These are phyloP conservation scores for Sebastes trivittatus DNA, from an alignment of 2,797 vertebrate genomes.

Conservation along the genomic window DNA sequence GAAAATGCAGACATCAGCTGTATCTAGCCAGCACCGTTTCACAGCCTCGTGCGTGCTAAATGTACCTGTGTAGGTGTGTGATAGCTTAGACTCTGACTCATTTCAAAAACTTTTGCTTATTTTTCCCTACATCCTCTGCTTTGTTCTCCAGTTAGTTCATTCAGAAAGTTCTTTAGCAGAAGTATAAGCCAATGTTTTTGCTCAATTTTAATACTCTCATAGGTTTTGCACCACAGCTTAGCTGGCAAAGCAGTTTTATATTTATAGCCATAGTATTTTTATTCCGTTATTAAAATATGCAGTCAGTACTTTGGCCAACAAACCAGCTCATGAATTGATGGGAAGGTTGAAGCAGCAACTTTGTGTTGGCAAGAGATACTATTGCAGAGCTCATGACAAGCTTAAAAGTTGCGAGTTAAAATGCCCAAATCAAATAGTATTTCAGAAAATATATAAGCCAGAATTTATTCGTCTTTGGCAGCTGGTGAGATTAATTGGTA, in stretches of 20 bases:
- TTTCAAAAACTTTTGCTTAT: not conserved
- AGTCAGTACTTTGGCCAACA: not conserved
- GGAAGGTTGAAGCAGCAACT: not conserved
- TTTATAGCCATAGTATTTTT: not conserved
- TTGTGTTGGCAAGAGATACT: not conserved
- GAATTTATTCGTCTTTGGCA: not conserved
- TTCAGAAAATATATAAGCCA: not conserved
- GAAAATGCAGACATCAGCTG: not conserved
- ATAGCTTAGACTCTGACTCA: constrained; percentile 15
- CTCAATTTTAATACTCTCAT: not conserved
- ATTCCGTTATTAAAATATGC: not conserved
- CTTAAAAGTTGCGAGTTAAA: not conserved
- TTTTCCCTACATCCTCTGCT: not conserved
- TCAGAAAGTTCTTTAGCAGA: not conserved
- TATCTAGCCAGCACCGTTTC: not conserved
- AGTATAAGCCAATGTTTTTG: not conserved
- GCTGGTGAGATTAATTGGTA: constrained; percentile 1
- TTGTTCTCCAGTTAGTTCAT: not conserved
- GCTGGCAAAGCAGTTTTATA: not conserved
- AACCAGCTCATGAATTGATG: not conserved
- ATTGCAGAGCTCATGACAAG: not conserved
- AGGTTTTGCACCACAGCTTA: not conserved
- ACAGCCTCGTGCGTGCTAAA: not conserved
- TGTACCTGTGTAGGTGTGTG: constrained; percentile 8
- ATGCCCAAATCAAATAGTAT: not conserved